Base-by-base conservation (phyloP, 1,140 invertebrate species). In the Cepaea nemoralis region DNA sequence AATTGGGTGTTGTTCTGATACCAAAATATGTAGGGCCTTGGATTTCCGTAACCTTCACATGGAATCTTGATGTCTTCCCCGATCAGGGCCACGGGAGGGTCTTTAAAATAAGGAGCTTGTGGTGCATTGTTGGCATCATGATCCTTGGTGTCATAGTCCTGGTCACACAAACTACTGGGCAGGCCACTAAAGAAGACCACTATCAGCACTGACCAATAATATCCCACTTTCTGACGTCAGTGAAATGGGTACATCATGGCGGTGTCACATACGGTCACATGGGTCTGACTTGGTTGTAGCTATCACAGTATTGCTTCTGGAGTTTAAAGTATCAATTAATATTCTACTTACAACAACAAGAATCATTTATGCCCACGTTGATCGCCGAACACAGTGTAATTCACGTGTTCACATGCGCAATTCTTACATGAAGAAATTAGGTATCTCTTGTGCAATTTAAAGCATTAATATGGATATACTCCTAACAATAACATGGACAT, bases 61-160 rank as follows among this genome's bases (percentile, higher is more conserved):
- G 85, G 83, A 10, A 90, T 75, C 71, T 86, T 87, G 16, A 86
- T 82, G 16, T 80, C 74, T 35, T 86, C 82, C 24, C 87, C 86
- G 6, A 79, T 77, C 10, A 82, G 33, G 3, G 84, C 82, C 48
- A 82, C 33, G 19, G 40, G 70, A 35, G 31, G 48, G 37, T 81
- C 73, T 42, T 31, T 59, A 16, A 84, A 87, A 24, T 83, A 76
- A 16, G 84, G 84, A 27, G 77, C 80, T 67, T n/a, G n/a, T n/a
- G n/a, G n/a, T n/a, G n/a, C n/a, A n/a, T n/a, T n/a, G n/a, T n/a
- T n/a, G n/a, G n/a, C n/a, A n/a, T n/a, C n/a, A n/a, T 75, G 40
- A 31, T 40, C 40, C 40, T 24, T 45, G 1, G n/a, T 16, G 8
- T 75, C 73, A 48, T 48, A 14, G 35, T 63, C 59, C 19, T 63